Evolutionary conservation across 2,113 vertebrate species (phyloP), one percentile per base, ranked within the genome.

Genomic region (Grammomys dolichurus): DNA sequence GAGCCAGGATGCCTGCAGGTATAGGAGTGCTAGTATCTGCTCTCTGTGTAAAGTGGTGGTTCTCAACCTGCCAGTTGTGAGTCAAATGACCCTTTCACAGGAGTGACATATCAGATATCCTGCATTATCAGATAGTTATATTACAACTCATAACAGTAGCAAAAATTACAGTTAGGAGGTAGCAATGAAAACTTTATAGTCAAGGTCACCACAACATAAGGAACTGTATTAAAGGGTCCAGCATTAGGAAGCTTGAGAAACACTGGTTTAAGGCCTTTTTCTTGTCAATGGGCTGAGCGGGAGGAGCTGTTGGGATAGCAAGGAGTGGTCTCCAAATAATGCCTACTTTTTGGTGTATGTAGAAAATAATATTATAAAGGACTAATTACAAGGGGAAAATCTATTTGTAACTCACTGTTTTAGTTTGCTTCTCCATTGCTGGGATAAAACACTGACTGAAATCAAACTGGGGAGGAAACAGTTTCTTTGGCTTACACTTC

Each of bases 1-100:
- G 98, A 95, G 99, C 98, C 28, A 98, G 98, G 98, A 99, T 99
- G 89, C 98, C 99, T 0, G 99, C 98, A 2, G 99, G 99, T 19
- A 98, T 98, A 16, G 99, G 99, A 2, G 99, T 99, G 80, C 99
- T 99, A 5, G 99, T 99, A 98, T 99, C 99, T 0, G 99, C 99
- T 99, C 99, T 99, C 98, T 99, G 98, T 2, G 14, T 93, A 77
- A 99, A 99, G 0, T 99, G n/a, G 14, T 19, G 36, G 7, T n/a
- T 72, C 69, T 72, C 69, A 72, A n/a, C 36, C 69, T n/a, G 69
- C 16, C 5, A 11, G 33, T 70, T 36, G 33, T 36, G 69, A 69
- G 31, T 69, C 69, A 36, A 36, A 70, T 70, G 33, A 17, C 69
- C 31, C 31, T 17, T 70, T 70, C 69, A 36, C 33, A 70, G 69